Base-by-base conservation (phyloP, 1,140 invertebrate species). In the Euwallacea fornicatus region DNA sequence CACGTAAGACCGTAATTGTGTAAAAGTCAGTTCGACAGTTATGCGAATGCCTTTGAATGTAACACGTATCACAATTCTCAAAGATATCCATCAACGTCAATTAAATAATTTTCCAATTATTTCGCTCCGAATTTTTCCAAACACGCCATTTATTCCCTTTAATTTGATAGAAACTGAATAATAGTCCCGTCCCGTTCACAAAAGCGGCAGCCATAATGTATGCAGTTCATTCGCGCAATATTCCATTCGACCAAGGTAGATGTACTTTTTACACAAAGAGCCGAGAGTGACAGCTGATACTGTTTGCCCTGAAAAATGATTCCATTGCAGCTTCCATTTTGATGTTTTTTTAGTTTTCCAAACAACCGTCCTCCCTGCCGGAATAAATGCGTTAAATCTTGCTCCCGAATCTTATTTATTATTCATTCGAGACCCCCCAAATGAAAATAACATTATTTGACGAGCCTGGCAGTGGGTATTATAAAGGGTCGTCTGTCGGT, bases 371-470 rank as follows among this genome's bases (percentile, higher is more conserved):
- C 21, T 33, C 21, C 21, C 21, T 33, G 21, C 21, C 21, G 21
- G 21, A 33, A 33, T 33, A 33, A 33, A 33, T 33, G 1, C 21
- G 21, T 33, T 33, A 33, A 33, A 33, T 33, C 21, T 33, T 33
- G 46, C 9, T 9, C 46, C 9, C 1, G 46, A 50, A 53, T 64
- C 62, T 53, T 41, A 64, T 64, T 64, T 64, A 61, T 64, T 50
- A 64, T 64, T 64, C 62, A 64, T 64, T 16, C 13, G 8, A 16
- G 9, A 50, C 9, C 15, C 15, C 33, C 7, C 62, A 50, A 44
- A 53, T 64, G 62, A 64, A 64, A 64, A 61, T 47, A 53, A 64
- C 21, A 47, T 64, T 53, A 64, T 62, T 62, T 53, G 44, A 64
- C 43, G 50, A 53, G 62, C 21, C 43, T 62, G 16, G 42, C 59